These are phyloP conservation scores for Oasisia sp. DNA, from an alignment of 2,888 invertebrate genomes.

Conservation along the genomic window DNA sequence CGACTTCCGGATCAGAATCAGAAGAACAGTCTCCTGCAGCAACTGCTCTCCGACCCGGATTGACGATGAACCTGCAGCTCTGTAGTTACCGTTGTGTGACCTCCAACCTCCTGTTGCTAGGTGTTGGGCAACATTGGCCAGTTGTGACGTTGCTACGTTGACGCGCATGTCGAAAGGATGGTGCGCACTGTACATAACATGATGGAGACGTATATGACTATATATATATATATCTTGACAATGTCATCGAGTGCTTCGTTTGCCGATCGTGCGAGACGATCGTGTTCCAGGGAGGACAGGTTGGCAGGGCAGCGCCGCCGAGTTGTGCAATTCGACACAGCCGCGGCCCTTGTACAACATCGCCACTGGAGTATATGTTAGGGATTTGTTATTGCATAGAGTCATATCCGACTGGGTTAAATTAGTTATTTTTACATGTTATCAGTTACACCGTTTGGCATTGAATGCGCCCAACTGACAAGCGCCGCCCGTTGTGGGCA, in stretches of 20 bases:
- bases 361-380: background rate
- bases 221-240: background rate
- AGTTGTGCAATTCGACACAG: background rate
- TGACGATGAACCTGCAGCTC: background rate
- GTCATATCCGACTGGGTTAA: constrained; percentile 12
- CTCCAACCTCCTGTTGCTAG: background rate
- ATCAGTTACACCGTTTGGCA: background rate
- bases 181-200: background rate
- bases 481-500: background rate
- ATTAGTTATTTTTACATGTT: constrained; percentile 17
- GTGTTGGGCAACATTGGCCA: background rate
- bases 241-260: constrained; percentile 10
- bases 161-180: background rate
- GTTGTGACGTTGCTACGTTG: constrained; percentile 1
- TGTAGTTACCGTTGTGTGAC: background rate
- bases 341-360: background rate
- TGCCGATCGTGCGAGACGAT: background rate
- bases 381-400: constrained; percentile 3
- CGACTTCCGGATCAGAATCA: constrained; percentile 67
- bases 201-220: background rate
- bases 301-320: background rate
- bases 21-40: constrained; percentile 84
- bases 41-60: constrained; percentile 79
- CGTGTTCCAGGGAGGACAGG: background rate
- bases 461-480: background rate